A percentile compares a stretch with the other conserved stretches of the same genome.
phyloP scores from a whole-genome alignment of 2,888 invertebrate genomes.

The Dicyrtomina minuta region DNA sequence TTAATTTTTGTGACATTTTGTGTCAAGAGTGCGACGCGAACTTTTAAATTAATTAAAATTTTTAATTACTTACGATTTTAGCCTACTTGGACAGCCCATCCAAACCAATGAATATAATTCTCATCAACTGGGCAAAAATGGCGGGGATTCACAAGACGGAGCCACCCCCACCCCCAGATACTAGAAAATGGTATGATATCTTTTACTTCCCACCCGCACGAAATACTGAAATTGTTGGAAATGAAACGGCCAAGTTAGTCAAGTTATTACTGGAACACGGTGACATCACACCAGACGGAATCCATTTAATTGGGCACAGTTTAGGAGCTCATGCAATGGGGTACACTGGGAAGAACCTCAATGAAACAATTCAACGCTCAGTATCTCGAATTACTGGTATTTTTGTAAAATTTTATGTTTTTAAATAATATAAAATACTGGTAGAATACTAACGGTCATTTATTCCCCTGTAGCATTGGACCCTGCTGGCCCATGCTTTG shows the following conservation, averaged over 20 bases:
- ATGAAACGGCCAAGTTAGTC: neutral
- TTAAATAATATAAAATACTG: neutral
- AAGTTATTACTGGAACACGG: neutral
- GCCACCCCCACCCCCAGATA: too few relatives aligned
- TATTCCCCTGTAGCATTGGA: constrained; percentile 9
- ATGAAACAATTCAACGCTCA: too few relatives aligned
- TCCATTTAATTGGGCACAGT: constrained; percentile 19
- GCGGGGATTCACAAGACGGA: neutral
- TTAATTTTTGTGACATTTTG: too few relatives aligned
- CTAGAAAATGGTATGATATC: too few relatives aligned
- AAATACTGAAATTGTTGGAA: neutral
- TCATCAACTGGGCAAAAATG: neutral
- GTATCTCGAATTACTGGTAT: neutral
- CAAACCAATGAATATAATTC: constrained; percentile 9
- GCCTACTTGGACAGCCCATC: neutral
- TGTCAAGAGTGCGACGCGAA: neutral
- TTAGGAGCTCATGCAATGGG: constrained; percentile 14
- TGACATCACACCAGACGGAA: too few relatives aligned
- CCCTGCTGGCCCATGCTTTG: constrained; percentile 11
- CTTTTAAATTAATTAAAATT: neutral
- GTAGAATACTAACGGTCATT: too few relatives aligned
- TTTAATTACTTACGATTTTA: neutral
- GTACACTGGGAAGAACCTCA: neutral
- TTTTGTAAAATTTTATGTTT: neutral
- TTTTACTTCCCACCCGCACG: constrained; percentile 1